Evolutionary conservation across 1,140 invertebrate genomes (phyloP), one percentile per base, ranked within the genome.

Genomic region (Andrena cerasifolii): DNA sequence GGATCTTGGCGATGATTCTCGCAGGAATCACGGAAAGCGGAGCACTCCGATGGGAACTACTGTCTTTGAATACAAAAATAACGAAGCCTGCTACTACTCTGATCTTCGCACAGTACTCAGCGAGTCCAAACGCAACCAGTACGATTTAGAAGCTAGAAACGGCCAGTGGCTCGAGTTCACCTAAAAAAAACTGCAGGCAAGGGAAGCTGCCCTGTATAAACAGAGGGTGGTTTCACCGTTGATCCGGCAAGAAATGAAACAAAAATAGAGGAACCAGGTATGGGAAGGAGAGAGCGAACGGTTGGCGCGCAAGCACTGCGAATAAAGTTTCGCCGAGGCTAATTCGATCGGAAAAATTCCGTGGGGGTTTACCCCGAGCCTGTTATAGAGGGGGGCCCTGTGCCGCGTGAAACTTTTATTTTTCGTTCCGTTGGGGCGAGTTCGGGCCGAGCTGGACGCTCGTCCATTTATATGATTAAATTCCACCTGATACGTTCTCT

Each of bases 381-480:
- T 28, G 40, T 28, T 21, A 7, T 8, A 18, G 24, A 33, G 45
- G 36, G 26, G 16, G 31, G 68, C n/a, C n/a, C n/a, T n/a, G 45
- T 70, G 58, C 72, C 72, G 53, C 68, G 78, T 56, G 75, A 67
- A 86, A 86, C 67, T 86, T 86, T 86, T 86, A 84, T 86, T 86
- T 86, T 86, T 79, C 43, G 33, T 68, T 66, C 73, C 51, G 49
- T 28, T 51, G 7, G 54, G 16, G 54, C 36, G 80, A 76, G 78
- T 51, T 75, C 49, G 67, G 40, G 63, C 49, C 77, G 21, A 49
- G 45, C 45, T 56, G 84, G 76, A 79, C 83, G 78, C 71, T 67
- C 77, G 71, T 88, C 86, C 86, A 88, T 88, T 87, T 88, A 80
- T 86, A 87, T 84, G 86, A 88, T 88, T 87, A 87, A 88, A 88